phyloP scores from a whole-genome alignment of 2,888 invertebrate genomes.

The Brachyptera risi region DNA sequence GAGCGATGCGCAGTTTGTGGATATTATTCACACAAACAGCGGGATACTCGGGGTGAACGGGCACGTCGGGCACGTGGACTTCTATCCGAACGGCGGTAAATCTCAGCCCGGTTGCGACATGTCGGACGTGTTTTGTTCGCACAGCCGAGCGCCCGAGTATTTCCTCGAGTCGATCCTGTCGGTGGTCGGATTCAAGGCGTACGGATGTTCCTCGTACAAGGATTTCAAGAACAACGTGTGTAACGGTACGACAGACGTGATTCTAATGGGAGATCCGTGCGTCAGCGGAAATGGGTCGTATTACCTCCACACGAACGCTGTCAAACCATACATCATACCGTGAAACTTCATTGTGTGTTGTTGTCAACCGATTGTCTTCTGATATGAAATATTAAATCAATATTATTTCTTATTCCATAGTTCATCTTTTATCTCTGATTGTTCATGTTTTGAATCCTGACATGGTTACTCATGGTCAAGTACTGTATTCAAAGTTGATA shows the following conservation, averaged over 20 bases:
- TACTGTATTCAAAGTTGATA: too few species aligned
- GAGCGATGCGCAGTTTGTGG: constrained; percentile 34
- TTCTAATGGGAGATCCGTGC: neutral
- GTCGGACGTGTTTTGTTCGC: constrained; percentile 29
- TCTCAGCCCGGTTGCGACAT: constrained; percentile 30
- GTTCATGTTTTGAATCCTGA: too few species aligned
- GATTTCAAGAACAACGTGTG: constrained; percentile 26
- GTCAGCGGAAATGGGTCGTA: neutral
- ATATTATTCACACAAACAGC: constrained; percentile 34
- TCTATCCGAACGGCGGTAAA: constrained; percentile 34
- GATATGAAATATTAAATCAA: too few species aligned
- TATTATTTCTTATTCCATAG: too few species aligned
- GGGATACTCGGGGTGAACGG: constrained; percentile 36
- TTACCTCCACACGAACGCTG: constrained; percentile 18
- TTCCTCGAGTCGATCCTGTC: constrained; percentile 30
- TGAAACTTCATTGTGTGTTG: too few species aligned
- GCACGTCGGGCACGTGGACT: constrained; percentile 33
- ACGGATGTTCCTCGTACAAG: constrained; percentile 28
- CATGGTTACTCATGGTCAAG: too few species aligned
- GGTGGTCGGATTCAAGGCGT: constrained; percentile 24
- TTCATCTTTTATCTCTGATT: too few species aligned
- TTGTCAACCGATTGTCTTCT: too few species aligned
- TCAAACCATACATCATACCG: constrained; percentile 10
- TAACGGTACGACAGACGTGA: constrained; percentile 1
- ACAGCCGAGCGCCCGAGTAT: constrained; percentile 31